Evolutionary conservation across 2,113 vertebrate species (phyloP), one percentile per base, ranked within the genome.

Genomic region (Nymphicus hollandicus): DNA sequence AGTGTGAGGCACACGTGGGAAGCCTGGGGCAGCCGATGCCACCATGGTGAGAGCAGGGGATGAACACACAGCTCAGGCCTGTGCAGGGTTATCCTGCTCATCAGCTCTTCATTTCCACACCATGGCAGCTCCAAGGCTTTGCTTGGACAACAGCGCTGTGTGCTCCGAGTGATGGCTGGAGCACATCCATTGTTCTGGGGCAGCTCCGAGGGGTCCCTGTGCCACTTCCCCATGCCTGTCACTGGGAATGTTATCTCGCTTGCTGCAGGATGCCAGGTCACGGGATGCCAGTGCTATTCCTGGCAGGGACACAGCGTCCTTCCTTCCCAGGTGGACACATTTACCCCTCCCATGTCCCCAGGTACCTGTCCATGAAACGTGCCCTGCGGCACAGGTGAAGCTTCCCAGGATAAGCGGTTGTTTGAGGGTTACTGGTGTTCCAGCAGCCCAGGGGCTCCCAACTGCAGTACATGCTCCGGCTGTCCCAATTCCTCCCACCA

Each of bases 161-260:
- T 2, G 35, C 47, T 44, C 3, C 5, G 3, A 72, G 53, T 16
- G 0, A 11, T 0, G 8, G 6, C 37, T 0, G 2, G 19, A 43
- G 66, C 35, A 0, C 77, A 1, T 2, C 0, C 29, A 19, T 35
- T 16, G 2, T 4, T 50, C 19, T 0, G 2, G 9, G 58, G 83
- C 27, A 31, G 43, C 20, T 1, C 55, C 33, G 4, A 4, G 71
- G 18, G 27, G 4, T 20, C 53, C 8, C 6, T 1, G 5, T 2
- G 12, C 39, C 1, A 56, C 82, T 17, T 37, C 7, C 13, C 8
- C 27, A 11, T 84, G 72, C 27, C 74, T 1, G 33, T 13, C 52
- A 0, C 55, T 41, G 78, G 61, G 1, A 61, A 58, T 0, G 0
- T 56, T 93, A 33, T 91, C 81, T 63, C 28, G 0, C 37, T 46